phyloP scores from a whole-genome alignment of 1,140 invertebrate genomes.

The Drosophila pallidifrons region DNA sequence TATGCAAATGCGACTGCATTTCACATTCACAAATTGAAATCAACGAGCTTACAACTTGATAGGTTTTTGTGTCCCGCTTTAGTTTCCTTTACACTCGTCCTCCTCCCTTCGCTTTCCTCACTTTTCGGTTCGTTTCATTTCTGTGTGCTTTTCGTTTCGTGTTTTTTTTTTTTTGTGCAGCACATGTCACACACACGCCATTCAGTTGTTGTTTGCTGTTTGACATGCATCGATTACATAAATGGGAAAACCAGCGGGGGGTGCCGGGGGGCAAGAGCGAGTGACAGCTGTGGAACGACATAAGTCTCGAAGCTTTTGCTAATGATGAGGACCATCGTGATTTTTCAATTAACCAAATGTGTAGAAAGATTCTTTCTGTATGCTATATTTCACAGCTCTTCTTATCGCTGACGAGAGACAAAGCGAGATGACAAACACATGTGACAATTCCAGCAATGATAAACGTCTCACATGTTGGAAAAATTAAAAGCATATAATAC shows the following conservation, averaged over 20 bases:
- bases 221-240: constrained; percentile 83
- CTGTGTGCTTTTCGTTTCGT: constrained; percentile 56
- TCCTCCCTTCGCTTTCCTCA: background rate
- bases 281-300: constrained; percentile 48
- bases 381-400: constrained; percentile 13
- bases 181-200: constrained; percentile 44
- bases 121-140: constrained; percentile 31
- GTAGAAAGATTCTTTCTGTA: constrained; percentile 35
- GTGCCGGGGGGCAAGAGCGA: background rate
- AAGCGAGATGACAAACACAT: constrained; percentile 24
- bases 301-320: constrained; percentile 78
- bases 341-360: constrained; percentile 82
- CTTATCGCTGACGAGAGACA: constrained; percentile 17
- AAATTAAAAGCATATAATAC: background rate
- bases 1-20: constrained; percentile 77
- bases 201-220: constrained; percentile 75
- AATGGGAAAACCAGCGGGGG: constrained; percentile 29
- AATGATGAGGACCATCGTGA: constrained; percentile 79
- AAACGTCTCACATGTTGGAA: background rate
- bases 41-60: constrained; percentile 80
- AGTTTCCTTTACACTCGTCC: constrained; percentile 2
- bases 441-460: constrained; percentile 35
- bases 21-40: constrained; percentile 80
- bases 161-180: constrained; percentile 68
- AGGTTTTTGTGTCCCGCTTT: constrained; percentile 66